phyloP scores from a whole-genome alignment of 2,797 vertebrate species.

The Macrochelys suwanniensis region DNA sequence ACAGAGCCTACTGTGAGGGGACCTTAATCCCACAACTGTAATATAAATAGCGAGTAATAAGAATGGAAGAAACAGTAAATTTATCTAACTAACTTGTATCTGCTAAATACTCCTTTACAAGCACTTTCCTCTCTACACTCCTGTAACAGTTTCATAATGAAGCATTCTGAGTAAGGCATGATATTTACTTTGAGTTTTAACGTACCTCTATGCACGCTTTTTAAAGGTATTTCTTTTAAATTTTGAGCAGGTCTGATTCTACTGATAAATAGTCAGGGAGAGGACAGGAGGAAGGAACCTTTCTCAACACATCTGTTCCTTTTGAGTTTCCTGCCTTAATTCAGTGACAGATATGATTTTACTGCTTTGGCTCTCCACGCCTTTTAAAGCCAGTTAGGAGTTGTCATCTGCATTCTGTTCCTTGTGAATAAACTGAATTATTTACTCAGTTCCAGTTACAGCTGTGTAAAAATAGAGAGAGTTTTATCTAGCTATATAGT shows the following conservation, averaged over 20 bases:
- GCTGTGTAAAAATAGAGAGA: background rate
- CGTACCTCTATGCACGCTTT: background rate
- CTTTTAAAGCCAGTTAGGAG: background rate
- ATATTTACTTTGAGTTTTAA: background rate
- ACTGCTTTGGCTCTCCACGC: background rate
- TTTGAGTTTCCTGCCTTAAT: background rate
- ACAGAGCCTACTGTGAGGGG: background rate
- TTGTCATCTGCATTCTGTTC: background rate
- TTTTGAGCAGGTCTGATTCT: background rate
- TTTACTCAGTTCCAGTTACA: background rate
- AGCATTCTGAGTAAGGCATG: background rate
- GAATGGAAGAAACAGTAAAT: background rate
- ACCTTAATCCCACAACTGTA: background rate
- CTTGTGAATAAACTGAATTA: background rate
- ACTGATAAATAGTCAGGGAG: background rate
- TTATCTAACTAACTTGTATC: background rate
- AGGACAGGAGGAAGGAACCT: background rate
- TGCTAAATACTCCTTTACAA: background rate
- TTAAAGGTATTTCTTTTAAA: background rate
- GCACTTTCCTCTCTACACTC: background rate
- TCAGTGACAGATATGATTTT: background rate
- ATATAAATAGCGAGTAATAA: background rate
- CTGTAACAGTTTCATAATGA: background rate
- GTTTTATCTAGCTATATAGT: too few relatives aligned
- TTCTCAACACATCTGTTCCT: background rate